Evolutionary conservation across 2,797 vertebrate species (phyloP), one percentile per base, ranked within the genome.

Genomic region (Lacerta bilineata): DNA sequence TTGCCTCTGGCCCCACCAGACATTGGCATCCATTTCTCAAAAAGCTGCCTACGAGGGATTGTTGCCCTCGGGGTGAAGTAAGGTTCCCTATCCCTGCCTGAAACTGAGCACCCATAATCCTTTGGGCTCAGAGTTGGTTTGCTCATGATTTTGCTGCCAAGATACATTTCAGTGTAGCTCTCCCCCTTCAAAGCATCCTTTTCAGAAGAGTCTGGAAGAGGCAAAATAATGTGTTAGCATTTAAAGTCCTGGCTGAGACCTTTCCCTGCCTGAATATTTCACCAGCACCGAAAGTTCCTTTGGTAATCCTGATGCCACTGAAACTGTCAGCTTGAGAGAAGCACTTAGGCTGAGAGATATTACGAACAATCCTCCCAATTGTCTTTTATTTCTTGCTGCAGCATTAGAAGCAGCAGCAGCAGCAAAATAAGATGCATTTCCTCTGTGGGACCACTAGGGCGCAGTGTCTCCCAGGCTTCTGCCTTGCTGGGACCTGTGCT

Each of bases 371-470:
- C 84, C 75, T 1, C 9, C 15, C 50, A 68, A 0, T 0, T 79
- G 41, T 74, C 25, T 66, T 46, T 61, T 59, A 29, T 82, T 27
- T 3, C 80, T 81, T 77, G 69, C 10, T 29, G 5, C 81, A 20
- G 83, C 33, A 29, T 25, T 81, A 79, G 81, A 1, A 11, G 39
- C 69, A 59, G 81, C 68, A 7, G 81, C 68, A 7, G 0, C 3
- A 75, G 59, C 64, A 41, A 25, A 4, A 27, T 25, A 77, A 46
- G 8, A 9, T 8, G 0, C 80, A 79, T 0, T 0, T 9, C 23
- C 5, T 29, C 0, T 0, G 0, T 29, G 0, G 15, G 2, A 36
- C 95, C 96, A 93, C 95, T 8, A 96, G 97, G 41, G 97, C 91
- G 96, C 95, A 72, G 91, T 88, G 92, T 8, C 23, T 41, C 80